phyloP scores from a whole-genome alignment of 2,797 vertebrate species.

The Echeneis naucrates region DNA sequence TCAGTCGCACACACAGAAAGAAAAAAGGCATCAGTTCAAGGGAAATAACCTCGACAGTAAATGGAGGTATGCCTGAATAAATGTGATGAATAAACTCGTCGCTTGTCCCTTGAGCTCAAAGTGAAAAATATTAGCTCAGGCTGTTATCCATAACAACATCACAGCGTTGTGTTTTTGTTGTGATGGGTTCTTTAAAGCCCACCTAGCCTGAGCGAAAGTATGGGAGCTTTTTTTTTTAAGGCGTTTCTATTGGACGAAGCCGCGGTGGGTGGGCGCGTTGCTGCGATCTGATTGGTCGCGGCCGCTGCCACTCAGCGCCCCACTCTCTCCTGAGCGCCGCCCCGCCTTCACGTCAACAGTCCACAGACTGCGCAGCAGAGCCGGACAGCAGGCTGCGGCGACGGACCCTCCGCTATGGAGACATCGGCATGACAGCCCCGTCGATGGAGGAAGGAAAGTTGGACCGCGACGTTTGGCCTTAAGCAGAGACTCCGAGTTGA shows the following conservation, averaged over 20 bases:
- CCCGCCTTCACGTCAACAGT: slow-evolving; percentile 71
- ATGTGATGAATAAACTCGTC: not conserved
- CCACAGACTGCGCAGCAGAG: slow-evolving; percentile 61
- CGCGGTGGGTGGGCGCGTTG: slow-evolving; percentile 3
- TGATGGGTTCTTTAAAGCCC: slow-evolving; percentile 76
- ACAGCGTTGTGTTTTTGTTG: slow-evolving; percentile 25
- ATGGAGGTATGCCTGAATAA: slow-evolving; percentile 29
- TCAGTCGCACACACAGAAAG: not conserved
- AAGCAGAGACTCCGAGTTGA: slow-evolving; percentile 20
- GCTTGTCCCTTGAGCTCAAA: not conserved
- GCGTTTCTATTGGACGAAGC: slow-evolving; percentile 71
- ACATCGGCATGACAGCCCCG: slow-evolving; percentile 51
- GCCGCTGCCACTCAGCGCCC: slow-evolving; percentile 46
- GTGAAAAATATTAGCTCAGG: slow-evolving; percentile 38
- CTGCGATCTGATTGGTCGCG: slow-evolving; percentile 63
- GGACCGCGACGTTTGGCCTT: slow-evolving; percentile 36
- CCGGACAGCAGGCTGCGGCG: slow-evolving; percentile 26
- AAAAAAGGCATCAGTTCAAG: not conserved
- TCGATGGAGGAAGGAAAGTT: slow-evolving; percentile 58
- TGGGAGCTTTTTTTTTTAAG: not conserved
- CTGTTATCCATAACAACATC: slow-evolving; percentile 19
- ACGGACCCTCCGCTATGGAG: slow-evolving; percentile 40
- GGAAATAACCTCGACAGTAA: slow-evolving; percentile 8
- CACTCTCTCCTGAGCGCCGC: slow-evolving; percentile 41
- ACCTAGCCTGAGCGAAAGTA: slow-evolving; percentile 68